These are phyloP conservation scores for Nyctereutes procyonoides DNA, from an alignment of 2,113 vertebrate species.

Conservation along the genomic window DNA sequence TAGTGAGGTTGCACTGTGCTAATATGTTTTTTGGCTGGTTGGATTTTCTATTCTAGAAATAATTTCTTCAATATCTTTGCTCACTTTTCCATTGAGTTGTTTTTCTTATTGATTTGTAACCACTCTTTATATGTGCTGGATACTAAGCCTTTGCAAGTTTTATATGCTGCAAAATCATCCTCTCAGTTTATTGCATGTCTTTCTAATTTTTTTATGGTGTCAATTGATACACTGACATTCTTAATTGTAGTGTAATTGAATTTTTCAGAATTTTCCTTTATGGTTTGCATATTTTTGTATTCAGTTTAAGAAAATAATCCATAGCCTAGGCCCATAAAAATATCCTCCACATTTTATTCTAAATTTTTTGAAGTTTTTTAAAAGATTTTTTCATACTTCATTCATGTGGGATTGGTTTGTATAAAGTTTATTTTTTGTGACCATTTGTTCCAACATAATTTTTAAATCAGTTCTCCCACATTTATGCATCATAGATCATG, in stretches of 20 bases:
- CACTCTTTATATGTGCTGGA: not conserved
- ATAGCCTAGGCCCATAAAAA: not conserved
- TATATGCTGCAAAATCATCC: not conserved
- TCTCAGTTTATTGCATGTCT: not conserved
- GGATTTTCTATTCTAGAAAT: not conserved
- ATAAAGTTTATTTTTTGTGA: not conserved
- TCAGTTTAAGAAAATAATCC: conserved; percentile 13
- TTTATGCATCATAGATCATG: not conserved
- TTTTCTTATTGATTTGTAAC: not conserved
- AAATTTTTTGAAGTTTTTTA: not conserved
- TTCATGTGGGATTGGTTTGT: not conserved
- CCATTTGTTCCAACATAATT: not conserved
- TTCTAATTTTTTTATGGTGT: not conserved
- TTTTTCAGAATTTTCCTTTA: conserved; percentile 2
- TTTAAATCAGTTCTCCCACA: not conserved
- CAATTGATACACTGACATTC: not conserved
- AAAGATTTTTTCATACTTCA: not conserved
- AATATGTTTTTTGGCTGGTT: not conserved
- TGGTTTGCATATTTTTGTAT: not conserved
- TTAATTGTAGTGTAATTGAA: not conserved
- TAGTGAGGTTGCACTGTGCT: not conserved
- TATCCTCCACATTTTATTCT: not conserved
- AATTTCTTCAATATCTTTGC: not conserved
- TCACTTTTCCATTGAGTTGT: not conserved
- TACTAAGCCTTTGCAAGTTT: not conserved